These are phyloP conservation scores for Nesoenas mayeri DNA, from an alignment of 2,113 vertebrate genomes.

Conservation along the genomic window DNA sequence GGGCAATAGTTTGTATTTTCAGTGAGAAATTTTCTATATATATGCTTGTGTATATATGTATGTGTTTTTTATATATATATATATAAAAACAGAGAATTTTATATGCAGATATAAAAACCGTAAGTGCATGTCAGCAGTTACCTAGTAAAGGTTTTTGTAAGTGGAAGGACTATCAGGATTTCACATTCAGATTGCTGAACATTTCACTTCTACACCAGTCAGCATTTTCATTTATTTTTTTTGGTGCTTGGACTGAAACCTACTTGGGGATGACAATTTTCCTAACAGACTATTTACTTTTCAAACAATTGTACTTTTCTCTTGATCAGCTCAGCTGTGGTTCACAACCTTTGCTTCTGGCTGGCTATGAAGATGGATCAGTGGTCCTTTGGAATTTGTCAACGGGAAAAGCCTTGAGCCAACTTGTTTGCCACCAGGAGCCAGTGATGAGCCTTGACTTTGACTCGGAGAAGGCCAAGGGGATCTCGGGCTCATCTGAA, in stretches of 20 bases:
- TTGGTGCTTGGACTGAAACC: background rate
- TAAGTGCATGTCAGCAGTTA: background rate
- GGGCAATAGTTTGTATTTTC: background rate
- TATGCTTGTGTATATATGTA: fast-evolving
- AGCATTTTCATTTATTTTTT: background rate
- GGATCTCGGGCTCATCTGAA: conserved; percentile 90
- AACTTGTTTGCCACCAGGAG: conserved; percentile 82
- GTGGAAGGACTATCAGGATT: background rate
- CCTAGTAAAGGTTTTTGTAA: background rate
- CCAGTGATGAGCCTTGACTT: conserved; percentile 95
- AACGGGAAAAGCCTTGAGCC: conserved; percentile 78
- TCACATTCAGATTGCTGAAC: background rate
- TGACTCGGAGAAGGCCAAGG: conserved; percentile 81
- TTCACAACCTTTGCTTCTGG: conserved; percentile 82
- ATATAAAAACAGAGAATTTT: background rate
- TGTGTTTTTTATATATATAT: no score
- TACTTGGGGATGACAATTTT: background rate
- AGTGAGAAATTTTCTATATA: background rate
- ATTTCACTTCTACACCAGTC: background rate
- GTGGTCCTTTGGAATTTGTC: conserved; percentile 90
- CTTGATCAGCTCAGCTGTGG: conserved; percentile 74
- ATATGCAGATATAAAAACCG: background rate
- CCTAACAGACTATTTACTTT: background rate
- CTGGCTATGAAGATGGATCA: conserved; percentile 93
- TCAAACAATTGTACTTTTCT: background rate